Percentiles rank a stretch among this genome's conserved stretches.
phyloP scores from a whole-genome alignment of 2,797 vertebrate species.

The Lepus oiostolus region DNA sequence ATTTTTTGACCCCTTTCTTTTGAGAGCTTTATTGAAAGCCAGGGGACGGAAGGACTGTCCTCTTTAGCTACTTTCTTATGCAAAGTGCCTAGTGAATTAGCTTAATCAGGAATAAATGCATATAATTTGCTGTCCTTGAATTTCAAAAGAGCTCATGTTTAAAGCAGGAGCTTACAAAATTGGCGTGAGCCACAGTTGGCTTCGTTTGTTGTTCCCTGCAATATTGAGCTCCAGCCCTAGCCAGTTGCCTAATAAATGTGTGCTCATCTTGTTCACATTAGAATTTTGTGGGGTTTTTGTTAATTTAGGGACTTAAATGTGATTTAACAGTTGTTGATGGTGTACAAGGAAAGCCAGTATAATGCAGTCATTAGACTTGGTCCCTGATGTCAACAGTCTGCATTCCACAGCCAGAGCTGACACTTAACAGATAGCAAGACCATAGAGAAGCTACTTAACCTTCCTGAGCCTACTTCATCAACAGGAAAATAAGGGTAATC shows the following conservation, averaged over 20 bases:
- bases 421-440: neutral
- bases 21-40: neutral
- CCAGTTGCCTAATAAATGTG: neutral
- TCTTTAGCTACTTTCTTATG: conserved; percentile 21
- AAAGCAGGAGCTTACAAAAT: neutral
- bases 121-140: conserved; percentile 61
- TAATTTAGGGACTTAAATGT: neutral
- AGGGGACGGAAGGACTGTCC: neutral
- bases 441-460: neutral
- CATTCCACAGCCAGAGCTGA: neutral
- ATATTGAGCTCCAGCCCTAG: neutral
- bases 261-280: neutral
- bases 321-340: neutral
- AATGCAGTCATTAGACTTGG: neutral
- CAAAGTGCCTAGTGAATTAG: conserved; percentile 64
- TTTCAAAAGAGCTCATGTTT: conserved; percentile 64
- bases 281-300: neutral
- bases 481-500: conserved; percentile 19
- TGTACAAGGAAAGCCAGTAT: neutral
- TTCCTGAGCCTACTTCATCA: neutral
- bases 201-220: conserved; percentile 11
- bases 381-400: neutral
- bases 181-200: neutral
- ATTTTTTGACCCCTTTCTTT: conserved; percentile 40
- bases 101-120: conserved; percentile 56